Base-by-base conservation (phyloP, 2,888 invertebrate species). In the Cosmorhoe ocellata region DNA sequence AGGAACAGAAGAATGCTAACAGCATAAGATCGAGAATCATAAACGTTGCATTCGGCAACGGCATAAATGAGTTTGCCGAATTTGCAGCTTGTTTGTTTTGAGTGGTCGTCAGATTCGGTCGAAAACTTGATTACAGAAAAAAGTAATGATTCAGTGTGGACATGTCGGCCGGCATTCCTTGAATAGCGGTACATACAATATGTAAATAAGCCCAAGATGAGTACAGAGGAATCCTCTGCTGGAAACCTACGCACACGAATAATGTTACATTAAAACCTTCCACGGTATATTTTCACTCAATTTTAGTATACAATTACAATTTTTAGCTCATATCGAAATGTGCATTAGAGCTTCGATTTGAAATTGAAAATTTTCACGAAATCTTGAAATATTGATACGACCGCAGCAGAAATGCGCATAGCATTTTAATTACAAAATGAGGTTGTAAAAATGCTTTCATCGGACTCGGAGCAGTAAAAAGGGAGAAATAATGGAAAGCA, bases 131-230 rank as follows among this genome's bases (percentile, higher is more conserved):
- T 83, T 80, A 79, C 73, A 72, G 69, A 79, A 83, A 84, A 79
- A 84, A 79, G 67, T 77, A 78, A 82, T 80, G 77, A 81, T 81
- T 79, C 78, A 72, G 70, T 67, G 74, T 61, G 67, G 74, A 76
- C 79, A 74, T 70, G 78, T 73, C 74, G 66, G 66, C 61, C 64
- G 52, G 66, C 71, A 67, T 79, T 75, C 72, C 78, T 74, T 76
- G 81, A 71, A 80, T 86, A 87, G 84, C 87, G 86, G 86, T 83
- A 84, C 74, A 72, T 83, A 84, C 74, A 72, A 71, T 82, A 86
- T 86, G 81, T 76, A 84, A 85, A 86, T 84, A 70, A 69, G 66
- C 63, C 62, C 62, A 62, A 75, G 76, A 76, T 76, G 75, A 74
- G 74, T 73, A 72, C 71, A 67, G 59, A 64, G 63, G 69, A 71